Conservation (phyloP, 2,888 invertebrate genomes). For the Ectemnius continuus region DNA sequence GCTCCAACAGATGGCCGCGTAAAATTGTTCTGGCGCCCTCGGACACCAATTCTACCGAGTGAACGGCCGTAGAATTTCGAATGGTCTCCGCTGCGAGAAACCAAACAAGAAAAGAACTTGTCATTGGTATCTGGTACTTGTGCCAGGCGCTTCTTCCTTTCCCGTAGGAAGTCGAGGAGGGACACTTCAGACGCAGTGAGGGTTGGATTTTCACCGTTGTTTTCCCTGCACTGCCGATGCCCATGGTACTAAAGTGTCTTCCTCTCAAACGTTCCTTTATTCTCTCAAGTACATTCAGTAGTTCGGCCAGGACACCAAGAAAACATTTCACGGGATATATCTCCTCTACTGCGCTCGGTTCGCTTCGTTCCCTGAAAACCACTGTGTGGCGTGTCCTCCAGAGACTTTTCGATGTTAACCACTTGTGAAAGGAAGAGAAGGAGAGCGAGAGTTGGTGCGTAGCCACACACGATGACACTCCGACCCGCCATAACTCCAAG, state of each 20-base stretch:
- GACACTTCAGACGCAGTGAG: slow-evolving; percentile 42
- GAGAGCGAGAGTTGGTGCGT: not conserved
- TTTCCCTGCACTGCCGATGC: slow-evolving; percentile 42
- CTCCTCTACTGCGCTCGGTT: slow-evolving; percentile 26
- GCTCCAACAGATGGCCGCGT: slow-evolving; percentile 25
- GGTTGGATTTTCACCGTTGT: slow-evolving; percentile 50
- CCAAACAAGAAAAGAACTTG: slow-evolving; percentile 43
- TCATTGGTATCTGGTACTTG: slow-evolving; percentile 32
- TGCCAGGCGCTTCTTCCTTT: slow-evolving; percentile 30
- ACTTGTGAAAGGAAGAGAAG: not conserved
- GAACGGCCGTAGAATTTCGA: slow-evolving; percentile 37
- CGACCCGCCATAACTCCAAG: not conserved
- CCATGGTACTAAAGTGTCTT: slow-evolving; percentile 38
- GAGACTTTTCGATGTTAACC: slow-evolving; percentile 19
- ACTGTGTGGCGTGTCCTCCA: not conserved
- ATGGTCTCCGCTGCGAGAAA: slow-evolving; percentile 12
- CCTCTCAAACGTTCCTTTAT: slow-evolving; percentile 42
- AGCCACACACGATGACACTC: not conserved
- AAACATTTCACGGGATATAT: slow-evolving; percentile 39
- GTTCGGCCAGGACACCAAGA: slow-evolving; percentile 19
- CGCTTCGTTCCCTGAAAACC: slow-evolving; percentile 5
- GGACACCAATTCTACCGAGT: slow-evolving; percentile 2
- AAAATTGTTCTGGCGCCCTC: slow-evolving; percentile 37
- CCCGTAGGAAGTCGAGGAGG: slow-evolving; percentile 22
- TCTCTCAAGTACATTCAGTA: slow-evolving; percentile 42